Base-by-base conservation (phyloP, 2,888 invertebrate species). In the Drosophila buzzatii region DNA sequence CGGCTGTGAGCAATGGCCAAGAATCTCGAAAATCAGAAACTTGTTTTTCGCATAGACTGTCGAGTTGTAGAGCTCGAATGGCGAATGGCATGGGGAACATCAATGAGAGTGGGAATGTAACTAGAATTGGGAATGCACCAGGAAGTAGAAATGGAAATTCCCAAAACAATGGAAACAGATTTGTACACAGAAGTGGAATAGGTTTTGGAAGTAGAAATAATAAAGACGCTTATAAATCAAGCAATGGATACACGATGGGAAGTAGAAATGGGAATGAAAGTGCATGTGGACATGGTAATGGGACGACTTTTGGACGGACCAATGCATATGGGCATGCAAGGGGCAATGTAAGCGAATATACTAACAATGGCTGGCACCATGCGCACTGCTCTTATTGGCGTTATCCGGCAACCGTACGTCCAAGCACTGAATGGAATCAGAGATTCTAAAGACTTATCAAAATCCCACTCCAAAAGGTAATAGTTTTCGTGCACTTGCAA, bases 331-430 rank as follows among this genome's bases (percentile, higher is more conserved):
- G 49, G 5, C 27, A 27, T 18, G 33, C 18, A 7, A 33, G 51
- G 7, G 8, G 8, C 33, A 45, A 10, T 51, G 47, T 8, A 12
- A 79, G 69, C 35, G 52, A 62, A 2, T 72, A 47, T 52, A 62
- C 65, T 58, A 72, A 53, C 20, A 64, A 55, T 31, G 47, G 64
- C n/a, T 85, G 85, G 76, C 64, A 66, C 39, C 82, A 73, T 33
- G 65, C 83, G 1, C 67, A 74, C 14, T 85, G 76, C 58, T 57
- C 85, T n/a, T 73, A 74, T 49, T 85, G 57, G 69, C 73, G 57
- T 20, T 83, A 81, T 60, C 69, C 78, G 69, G 53, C 70, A 3
- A 57, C 52, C 14, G 16, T 31, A 18, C 72, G 70, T 8, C 27
- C 37, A 10, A n/a, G 18, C 16, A 3, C 1, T 27, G 70, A 65